phyloP scores from a whole-genome alignment of 2,888 invertebrate genomes.

The Brachylomia viminalis region DNA sequence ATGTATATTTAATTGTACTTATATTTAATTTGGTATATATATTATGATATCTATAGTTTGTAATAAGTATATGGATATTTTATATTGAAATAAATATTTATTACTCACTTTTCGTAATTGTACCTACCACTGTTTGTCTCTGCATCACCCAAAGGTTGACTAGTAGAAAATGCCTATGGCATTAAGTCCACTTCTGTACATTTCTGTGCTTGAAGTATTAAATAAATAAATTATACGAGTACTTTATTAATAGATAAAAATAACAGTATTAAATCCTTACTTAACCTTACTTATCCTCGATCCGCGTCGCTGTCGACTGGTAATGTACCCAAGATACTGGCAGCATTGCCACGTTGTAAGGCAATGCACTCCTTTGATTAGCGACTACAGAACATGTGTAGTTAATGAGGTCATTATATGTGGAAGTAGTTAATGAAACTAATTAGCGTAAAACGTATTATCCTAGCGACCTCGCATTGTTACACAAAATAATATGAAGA shows the following conservation, averaged over 20 bases:
- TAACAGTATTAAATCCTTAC: not conserved
- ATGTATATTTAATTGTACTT: too few species aligned
- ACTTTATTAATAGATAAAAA: not conserved
- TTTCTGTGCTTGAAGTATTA: not conserved
- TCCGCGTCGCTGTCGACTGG: not conserved
- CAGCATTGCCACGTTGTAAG: not conserved
- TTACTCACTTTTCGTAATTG: too few species aligned
- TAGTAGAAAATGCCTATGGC: not conserved
- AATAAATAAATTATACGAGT: not conserved
- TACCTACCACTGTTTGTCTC: not conserved
- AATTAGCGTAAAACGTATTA: constrained; percentile 46
- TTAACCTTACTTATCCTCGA: not conserved
- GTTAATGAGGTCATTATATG: constrained; percentile 30
- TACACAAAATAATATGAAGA: constrained; percentile 12
- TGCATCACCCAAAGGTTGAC: not conserved
- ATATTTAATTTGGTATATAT: too few species aligned
- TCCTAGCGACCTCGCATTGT: constrained; percentile 2
- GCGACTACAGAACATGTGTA: not conserved
- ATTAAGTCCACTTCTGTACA: not conserved
- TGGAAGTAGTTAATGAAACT: constrained; percentile 47
- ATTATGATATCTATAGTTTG: too few species aligned
- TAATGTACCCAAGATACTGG: not conserved
- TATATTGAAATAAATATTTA: too few species aligned
- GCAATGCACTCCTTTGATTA: constrained; percentile 24
- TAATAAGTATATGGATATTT: too few species aligned